Base-by-base conservation (phyloP, 2,797 vertebrate genomes). In the Etheostoma perlongum region DNA sequence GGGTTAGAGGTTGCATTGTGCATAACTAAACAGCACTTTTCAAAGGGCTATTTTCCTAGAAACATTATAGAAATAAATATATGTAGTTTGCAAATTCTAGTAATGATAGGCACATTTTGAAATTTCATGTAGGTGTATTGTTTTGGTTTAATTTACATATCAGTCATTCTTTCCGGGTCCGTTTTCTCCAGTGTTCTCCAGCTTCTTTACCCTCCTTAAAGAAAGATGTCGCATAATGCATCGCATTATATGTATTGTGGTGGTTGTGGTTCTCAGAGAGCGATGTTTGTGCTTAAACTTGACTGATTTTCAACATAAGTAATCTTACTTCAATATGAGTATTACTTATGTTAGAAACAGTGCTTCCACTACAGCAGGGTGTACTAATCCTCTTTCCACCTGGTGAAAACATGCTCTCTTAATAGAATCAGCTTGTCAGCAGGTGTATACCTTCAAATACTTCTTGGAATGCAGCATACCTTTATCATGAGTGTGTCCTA, bases 1-100 rank as follows among this genome's bases (percentile, higher is more conserved):
- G 76, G 84, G 84, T 82, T 84, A 85, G 61, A 92, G 88, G 84
- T 91, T 86, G 79, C 61, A 78, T 70, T 83, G 72, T 86, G 77
- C 61, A 70, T 66, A 85, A 82, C 65, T 62, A 66, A 84, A 64
- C 64, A 74, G 52, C 63, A 65, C 53, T 70, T 86, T 78, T 72
- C 23, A 76, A 36, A 44, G 51, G 74, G 67, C 59, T 71, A 8
- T 66, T 76, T 81, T 83, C 75, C 60, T 65, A 44, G 36, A 72
- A 67, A 36, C 42, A 42, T 51, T 5, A 58, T 23, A 58, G 27
- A 74, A 64, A 58, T 60, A 49, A 64, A 85, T 36, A 79, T 40
- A 49, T 55, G 5, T 46, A 65, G 30, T 78, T 74, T 73, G 4
- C n/a, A 61, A 78, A 73, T 40, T 71, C 36, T 16, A 66, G 46